Base-by-base conservation (phyloP, 2,888 invertebrate species). In the Epinotia bilunana region DNA sequence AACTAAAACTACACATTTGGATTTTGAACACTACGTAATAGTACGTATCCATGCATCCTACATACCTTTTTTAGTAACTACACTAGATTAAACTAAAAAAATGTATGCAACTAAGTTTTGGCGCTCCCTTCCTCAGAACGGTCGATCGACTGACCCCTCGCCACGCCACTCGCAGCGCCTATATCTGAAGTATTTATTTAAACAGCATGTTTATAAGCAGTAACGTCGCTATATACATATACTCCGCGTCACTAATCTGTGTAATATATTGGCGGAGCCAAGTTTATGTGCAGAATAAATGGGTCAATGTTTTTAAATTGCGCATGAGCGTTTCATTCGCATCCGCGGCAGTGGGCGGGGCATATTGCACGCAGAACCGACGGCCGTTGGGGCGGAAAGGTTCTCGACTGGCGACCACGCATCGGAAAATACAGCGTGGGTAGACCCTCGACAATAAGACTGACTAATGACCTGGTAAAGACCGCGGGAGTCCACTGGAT, bases 161-260 rank as follows among this genome's bases (percentile, higher is more conserved):
- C n/a, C n/a, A n/a, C 20, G 6, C n/a, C 20, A 12, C n/a, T 23
- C 33, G 72, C 28, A 23, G 39, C 13, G 46, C 13, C 18, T 72
- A 33, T 65, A 73, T 73, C 65, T 58, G 33, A 33, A 20, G 18
- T 72, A 18, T 67, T 60, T 73, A 65, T 64, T 20, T 53, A 49
- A 46, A n/a, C 11, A 67, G 43, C 20, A 58, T 69, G 43, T 60
- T 69, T 69, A 69, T 69, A 69, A 69, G 60, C 69, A 69, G 1
- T 46, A 1, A 5, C 18, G 46, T 28, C 23, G 69, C 58, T 60
- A 60, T 69, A 69, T 13, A 16, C 23, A 69, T 9, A 43, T 23
- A 60, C 58, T 23, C 43, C 13, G 5, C 55, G 57, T 39, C 39
- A 23, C 58, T 60, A 69, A 69, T 69, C 46, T 69, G n/a, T 11